Base-by-base conservation (phyloP, 2,888 invertebrate species). In the Cataglyphis altisquamis region DNA sequence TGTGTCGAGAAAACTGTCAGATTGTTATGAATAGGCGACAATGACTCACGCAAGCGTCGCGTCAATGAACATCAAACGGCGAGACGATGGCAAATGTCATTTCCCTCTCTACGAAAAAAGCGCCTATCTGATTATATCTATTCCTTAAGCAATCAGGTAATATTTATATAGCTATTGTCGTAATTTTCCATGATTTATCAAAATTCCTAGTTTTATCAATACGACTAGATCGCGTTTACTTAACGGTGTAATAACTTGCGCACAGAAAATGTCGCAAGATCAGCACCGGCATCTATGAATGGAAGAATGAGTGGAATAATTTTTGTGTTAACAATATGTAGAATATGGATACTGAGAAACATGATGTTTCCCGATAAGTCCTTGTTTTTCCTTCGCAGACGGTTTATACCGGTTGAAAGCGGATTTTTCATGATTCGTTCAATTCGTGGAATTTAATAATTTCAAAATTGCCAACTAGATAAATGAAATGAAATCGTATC, bases 41-140 rank as follows among this genome's bases (percentile, higher is more conserved):
- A 45, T 82, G 67, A 75, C 39, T 82, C 82, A 75, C 12, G 32
- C 5, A 67, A 48, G 67, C 67, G 60, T 74, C 55, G 60, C 67
- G 60, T 74, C 55, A 75, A 82, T 75, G 82, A 25, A 74, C 45
- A 67, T 75, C 25, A 75, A 29, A 41, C 55, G 10, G 48, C 29
- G 81, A 29, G 12, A 75, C 45, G 36, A 74, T 29, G 64, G 8
- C 8, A 6, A 57, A 10, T 52, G 3, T 25, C 32, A 8, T 75
- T 66, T 55, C 25, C 41, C 60, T 74, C 55, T n/a, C 41, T 39
- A 18, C 48, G 21, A 25, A 75, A 57, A 75, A 55, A 60, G 25
- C 66, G 25, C 18, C 25, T 36, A 36, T 55, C 15, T 18, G 6
- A 18, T 72, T n/a, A 25, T 3, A 25, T 21, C 25, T 39, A 45